Evolutionary conservation across 2,888 invertebrate species (phyloP).

Genomic region (Tromatobia lineatoria): DNA sequence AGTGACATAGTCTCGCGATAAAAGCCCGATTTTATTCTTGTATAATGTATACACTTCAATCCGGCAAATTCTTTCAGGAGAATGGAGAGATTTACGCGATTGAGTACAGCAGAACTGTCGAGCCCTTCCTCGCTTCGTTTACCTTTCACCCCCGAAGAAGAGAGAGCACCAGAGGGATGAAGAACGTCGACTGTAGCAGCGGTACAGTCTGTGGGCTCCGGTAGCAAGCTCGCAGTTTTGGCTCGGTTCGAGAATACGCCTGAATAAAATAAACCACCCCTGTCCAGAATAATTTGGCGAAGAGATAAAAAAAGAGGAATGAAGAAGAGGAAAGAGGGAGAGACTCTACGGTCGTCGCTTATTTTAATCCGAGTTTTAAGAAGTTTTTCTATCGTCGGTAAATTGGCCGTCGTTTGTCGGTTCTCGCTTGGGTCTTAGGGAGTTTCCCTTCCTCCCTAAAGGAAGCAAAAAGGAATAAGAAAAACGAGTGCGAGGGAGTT

Average conservation of each 20-base stretch:
- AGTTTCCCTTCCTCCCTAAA: conserved; percentile 23
- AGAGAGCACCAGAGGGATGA: not conserved
- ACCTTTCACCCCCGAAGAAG: conserved; percentile 40
- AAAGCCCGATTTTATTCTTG: not conserved
- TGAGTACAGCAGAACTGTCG: conserved; percentile 42
- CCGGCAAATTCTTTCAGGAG: conserved; percentile 41
- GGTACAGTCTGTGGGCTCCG: not conserved
- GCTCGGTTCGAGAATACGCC: conserved; percentile 50
- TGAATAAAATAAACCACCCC: conserved; percentile 79
- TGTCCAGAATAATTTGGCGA: conserved; percentile 76
- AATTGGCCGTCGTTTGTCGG: conserved; percentile 83
- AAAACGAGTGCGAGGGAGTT: conserved; percentile 32
- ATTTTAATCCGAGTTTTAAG: conserved; percentile 83
- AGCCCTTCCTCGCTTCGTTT: conserved; percentile 62
- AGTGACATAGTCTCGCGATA: not conserved
- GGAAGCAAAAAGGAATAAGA: conserved; percentile 6
- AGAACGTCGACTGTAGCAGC: not conserved
- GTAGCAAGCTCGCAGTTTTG: conserved; percentile 33
- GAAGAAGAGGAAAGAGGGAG: conserved; percentile 37
- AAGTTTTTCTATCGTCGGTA: conserved; percentile 77
- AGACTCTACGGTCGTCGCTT: conserved; percentile 71
- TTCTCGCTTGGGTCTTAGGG: conserved; percentile 46
- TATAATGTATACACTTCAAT: not conserved
- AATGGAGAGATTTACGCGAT: conserved; percentile 33
- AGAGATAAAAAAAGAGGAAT: conserved; percentile 56